A percentile compares a stretch with the other conserved stretches of the same genome.
Evolutionary conservation across 2,797 vertebrate species (phyloP).

Genomic region (Syngnathus acus): DNA sequence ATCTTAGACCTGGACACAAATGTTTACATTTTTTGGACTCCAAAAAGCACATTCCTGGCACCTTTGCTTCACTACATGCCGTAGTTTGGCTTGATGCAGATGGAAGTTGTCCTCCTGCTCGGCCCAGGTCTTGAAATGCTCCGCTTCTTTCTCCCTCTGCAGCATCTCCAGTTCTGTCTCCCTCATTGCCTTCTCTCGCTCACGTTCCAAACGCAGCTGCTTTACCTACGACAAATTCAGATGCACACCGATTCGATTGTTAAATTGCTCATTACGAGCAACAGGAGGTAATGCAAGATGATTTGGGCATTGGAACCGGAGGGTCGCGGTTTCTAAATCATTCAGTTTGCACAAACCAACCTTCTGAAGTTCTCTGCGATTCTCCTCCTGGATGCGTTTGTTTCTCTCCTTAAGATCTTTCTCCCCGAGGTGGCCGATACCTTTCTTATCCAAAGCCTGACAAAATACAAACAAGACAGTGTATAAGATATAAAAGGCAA

Average conservation of each 20-base stretch:
- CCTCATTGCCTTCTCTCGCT: constrained; percentile 92
- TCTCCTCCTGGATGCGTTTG: constrained; percentile 93
- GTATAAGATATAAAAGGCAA: not conserved
- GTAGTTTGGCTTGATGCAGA: constrained; percentile 94
- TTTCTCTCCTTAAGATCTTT: constrained; percentile 95
- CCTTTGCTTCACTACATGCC: constrained; percentile 50
- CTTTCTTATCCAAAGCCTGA: constrained; percentile 90
- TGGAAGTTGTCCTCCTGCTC: constrained; percentile 98
- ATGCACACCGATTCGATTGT: not conserved
- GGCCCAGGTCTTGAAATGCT: constrained; percentile 98
- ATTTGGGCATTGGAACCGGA: too few species aligned
- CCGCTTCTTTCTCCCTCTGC: constrained; percentile 94
- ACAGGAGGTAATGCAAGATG: too few species aligned
- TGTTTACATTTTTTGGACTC: not conserved
- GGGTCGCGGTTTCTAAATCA: too few species aligned
- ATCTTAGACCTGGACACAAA: constrained; percentile 83
- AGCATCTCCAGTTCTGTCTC: constrained; percentile 97
- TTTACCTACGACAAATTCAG: constrained; percentile 75
- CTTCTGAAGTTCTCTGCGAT: constrained; percentile 96
- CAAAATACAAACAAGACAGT: constrained; percentile 1
- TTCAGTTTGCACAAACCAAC: constrained; percentile 44
- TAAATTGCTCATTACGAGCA: too few species aligned
- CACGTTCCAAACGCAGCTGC: constrained; percentile 90
- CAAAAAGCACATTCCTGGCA: not conserved
- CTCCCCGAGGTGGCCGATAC: constrained; percentile 89